Base-by-base conservation (phyloP, 2,888 invertebrate species). In the Caenorhabditis imperialis region DNA sequence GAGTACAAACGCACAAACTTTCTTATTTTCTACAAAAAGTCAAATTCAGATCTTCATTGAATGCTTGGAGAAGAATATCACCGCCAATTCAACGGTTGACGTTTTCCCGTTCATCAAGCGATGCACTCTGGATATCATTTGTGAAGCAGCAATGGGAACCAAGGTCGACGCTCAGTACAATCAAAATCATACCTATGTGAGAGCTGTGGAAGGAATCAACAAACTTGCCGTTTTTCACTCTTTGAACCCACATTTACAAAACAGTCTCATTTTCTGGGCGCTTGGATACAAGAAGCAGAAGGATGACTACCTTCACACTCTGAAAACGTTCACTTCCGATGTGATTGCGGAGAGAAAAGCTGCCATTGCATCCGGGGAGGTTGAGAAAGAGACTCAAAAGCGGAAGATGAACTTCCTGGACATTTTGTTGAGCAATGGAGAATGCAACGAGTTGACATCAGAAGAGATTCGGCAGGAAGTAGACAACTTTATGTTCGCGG, bases 401-500 rank as follows among this genome's bases (percentile, higher is more conserved):
- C 33, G 70, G 37, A 71, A 71, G 35, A 75, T 71, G 65, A 71
- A 90, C 8, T 90, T 90, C 79, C 84, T 90, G 42, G 90, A 90
- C 81, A 84, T 90, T 82, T 81, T 90, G 18, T 81, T 90, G 33
- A 87, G 88, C 45, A 82, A 87, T 51, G 81, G 86, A 33, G 12
- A 85, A 84, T n/a, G 78, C 84, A n/a, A 79, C 80, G 10, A 42
- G 14, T 75, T 90, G 54, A 86, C 88, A 1, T 78, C 85, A 51
- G 82, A 85, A 10, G 90, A 90, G 55, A 89, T 90, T 20, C 81
- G 88, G 37, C 90, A 90, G 75, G 90, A 90, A 82, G 90, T 90
- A 30, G 90, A 90, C 81, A 90, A 89, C 20, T 90, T 89, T 81
- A 90, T 89, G 89, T 90, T 89, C 84, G 90, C 88, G 22, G 83